These are phyloP conservation scores for Xanthorhoe spadicearia DNA, from an alignment of 2,888 invertebrate genomes.

Conservation along the genomic window DNA sequence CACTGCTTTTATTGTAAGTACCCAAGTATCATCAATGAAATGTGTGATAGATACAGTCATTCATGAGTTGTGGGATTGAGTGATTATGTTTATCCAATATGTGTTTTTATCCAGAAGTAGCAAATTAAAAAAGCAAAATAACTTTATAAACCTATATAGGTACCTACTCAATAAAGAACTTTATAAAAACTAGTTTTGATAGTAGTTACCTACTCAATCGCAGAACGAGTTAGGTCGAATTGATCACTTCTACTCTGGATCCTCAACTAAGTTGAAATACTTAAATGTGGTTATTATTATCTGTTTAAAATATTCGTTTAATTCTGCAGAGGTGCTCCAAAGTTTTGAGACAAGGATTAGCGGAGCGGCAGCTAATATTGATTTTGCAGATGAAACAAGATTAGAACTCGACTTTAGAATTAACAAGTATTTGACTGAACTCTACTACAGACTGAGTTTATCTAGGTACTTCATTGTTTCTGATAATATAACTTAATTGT, in stretches of 20 bases:
- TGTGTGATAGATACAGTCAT: slow-evolving; percentile 6
- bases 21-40: background rate
- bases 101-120: too few relatives aligned
- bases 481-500: background rate
- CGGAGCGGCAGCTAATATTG: slow-evolving; percentile 22
- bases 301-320: slow-evolving; percentile 30
- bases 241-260: slow-evolving; percentile 44
- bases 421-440: slow-evolving; percentile 8
- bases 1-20: slow-evolving; percentile 8
- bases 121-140: too few relatives aligned
- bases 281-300: slow-evolving; percentile 28
- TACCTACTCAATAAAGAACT: too few relatives aligned
- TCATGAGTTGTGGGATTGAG: background rate
- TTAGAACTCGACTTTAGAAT: slow-evolving; percentile 6
- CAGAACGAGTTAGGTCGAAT: slow-evolving; percentile 51
- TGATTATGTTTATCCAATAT: background rate
- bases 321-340: slow-evolving; percentile 25
- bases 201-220: slow-evolving; percentile 27
- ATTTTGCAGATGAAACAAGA: slow-evolving; percentile 29
- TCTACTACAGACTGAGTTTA: slow-evolving; percentile 1
- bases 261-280: slow-evolving; percentile 30
- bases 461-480: background rate
- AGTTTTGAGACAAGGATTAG: slow-evolving; percentile 31
- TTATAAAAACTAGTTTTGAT: background rate
- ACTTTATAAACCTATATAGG: too few relatives aligned